Evolutionary conservation across 2,888 invertebrate genomes (phyloP).

Genomic region (Petrophora chlorosata): DNA sequence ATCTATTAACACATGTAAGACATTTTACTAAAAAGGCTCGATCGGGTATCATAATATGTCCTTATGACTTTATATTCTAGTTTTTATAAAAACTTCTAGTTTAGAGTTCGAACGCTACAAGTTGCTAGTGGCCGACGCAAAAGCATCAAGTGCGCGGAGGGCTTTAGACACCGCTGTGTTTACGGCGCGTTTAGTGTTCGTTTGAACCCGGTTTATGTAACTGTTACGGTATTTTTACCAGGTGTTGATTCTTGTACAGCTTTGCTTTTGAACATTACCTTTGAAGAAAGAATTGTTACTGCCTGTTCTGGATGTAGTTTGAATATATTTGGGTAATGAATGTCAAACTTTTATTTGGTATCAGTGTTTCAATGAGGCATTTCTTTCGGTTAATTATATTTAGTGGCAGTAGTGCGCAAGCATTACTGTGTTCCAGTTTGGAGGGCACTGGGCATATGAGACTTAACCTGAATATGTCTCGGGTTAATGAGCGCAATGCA

Average conservation of each 20-base stretch:
- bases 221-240: conserved; percentile 29
- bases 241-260: conserved; percentile 19
- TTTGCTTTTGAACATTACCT: conserved; percentile 2
- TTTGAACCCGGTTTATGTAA: conserved; percentile 31
- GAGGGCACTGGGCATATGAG: too few relatives aligned
- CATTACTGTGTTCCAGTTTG: too few relatives aligned
- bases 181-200: conserved; percentile 25
- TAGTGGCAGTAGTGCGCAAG: too few relatives aligned
- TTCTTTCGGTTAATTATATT: too few relatives aligned
- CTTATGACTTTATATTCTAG: background rate
- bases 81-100: background rate
- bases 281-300: conserved; percentile 1
- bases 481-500: too few relatives aligned
- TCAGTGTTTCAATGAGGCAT: too few relatives aligned
- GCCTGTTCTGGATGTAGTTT: background rate
- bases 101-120: background rate
- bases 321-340: background rate
- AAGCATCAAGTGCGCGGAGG: conserved; percentile 4
- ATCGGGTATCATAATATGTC: too few relatives aligned
- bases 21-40: too few relatives aligned
- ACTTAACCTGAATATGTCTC: too few relatives aligned
- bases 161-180: conserved; percentile 23
- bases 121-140: background rate
- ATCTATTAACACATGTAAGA: too few relatives aligned
- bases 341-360: too few relatives aligned